Evolutionary conservation across 1,140 invertebrate species (phyloP).

Genomic region (Pristionchus pacificus): DNA sequence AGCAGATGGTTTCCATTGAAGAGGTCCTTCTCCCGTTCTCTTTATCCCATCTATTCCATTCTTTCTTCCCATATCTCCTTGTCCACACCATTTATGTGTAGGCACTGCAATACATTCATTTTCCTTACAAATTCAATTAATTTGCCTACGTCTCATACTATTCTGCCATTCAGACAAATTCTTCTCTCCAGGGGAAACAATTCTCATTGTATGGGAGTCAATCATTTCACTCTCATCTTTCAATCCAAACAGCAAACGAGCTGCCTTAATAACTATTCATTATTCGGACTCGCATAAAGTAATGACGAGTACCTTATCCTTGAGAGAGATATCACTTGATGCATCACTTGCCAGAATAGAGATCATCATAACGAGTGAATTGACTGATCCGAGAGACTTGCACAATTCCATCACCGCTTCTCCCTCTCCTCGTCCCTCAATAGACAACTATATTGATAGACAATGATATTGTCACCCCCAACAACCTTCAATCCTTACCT

Average conservation of each 20-base stretch:
- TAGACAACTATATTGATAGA: background rate
- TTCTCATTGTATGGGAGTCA: background rate
- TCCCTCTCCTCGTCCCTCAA: constrained; percentile 20
- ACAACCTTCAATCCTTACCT: too few species aligned
- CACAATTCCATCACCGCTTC: background rate
- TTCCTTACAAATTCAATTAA: constrained; percentile 3
- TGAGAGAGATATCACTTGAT: constrained; percentile 18
- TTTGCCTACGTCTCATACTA: constrained; percentile 19
- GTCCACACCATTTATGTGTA: background rate
- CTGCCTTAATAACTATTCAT: constrained; percentile 2
- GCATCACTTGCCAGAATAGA: constrained; percentile 6
- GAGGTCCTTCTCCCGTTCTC: constrained; percentile 48
- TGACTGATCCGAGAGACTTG: constrained; percentile 18
- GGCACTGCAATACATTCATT: constrained; percentile 20
- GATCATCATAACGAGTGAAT: constrained; percentile 16
- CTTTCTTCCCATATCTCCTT: constrained; percentile 4
- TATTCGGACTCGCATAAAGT: background rate
- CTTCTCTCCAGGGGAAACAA: constrained; percentile 8
- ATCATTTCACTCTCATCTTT: constrained; percentile 6
- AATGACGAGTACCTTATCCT: constrained; percentile 14
- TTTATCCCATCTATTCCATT: constrained; percentile 10
- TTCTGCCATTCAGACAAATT: constrained; percentile 28
- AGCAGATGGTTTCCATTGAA: constrained; percentile 69
- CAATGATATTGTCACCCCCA: background rate
- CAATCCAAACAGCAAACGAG: background rate